phyloP scores from a whole-genome alignment of 30 jellyfish, hydroid and myxozoan species.

The Cassiopea xamachana region DNA sequence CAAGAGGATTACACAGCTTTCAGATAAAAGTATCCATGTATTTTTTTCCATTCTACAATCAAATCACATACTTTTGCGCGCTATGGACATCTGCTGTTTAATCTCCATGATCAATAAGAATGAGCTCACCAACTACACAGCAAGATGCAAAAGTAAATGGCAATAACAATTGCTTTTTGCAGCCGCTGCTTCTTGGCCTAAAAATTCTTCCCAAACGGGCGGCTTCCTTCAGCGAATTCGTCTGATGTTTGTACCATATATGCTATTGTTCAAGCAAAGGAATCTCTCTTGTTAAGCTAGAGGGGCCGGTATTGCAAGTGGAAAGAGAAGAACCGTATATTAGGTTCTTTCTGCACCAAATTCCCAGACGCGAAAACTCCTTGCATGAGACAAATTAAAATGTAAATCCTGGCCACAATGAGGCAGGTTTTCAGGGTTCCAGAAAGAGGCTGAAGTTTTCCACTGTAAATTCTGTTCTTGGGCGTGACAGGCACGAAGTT shows the following conservation, averaged over 20 bases:
- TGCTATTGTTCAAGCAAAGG: neutral
- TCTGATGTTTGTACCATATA: neutral
- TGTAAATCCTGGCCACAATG: conserved; percentile 8
- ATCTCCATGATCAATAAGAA: neutral
- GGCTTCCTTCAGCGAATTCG: neutral
- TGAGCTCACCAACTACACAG: neutral
- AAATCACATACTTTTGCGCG: neutral
- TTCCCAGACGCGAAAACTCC: conserved; percentile 11
- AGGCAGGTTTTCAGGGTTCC: neutral
- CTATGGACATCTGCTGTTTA: neutral
- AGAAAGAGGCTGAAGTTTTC: neutral
- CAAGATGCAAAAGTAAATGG: conserved; percentile 7
- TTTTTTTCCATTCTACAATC: neutral
- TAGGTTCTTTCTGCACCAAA: neutral
- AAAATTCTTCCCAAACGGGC: neutral
- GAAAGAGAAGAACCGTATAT: neutral
- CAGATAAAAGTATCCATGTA: neutral
- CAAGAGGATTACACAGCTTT: neutral
- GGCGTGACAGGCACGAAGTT: too few relatives aligned
- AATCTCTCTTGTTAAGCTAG: neutral
- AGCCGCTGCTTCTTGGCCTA: conserved; percentile 13
- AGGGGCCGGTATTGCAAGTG: neutral
- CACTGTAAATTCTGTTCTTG: too few relatives aligned
- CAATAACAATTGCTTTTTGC: neutral
- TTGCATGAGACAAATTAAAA: neutral